A percentile compares a stretch with the other conserved stretches of the same genome.
Evolutionary conservation across 2,888 invertebrate genomes (phyloP).

Genomic region (Melanotus villosus): DNA sequence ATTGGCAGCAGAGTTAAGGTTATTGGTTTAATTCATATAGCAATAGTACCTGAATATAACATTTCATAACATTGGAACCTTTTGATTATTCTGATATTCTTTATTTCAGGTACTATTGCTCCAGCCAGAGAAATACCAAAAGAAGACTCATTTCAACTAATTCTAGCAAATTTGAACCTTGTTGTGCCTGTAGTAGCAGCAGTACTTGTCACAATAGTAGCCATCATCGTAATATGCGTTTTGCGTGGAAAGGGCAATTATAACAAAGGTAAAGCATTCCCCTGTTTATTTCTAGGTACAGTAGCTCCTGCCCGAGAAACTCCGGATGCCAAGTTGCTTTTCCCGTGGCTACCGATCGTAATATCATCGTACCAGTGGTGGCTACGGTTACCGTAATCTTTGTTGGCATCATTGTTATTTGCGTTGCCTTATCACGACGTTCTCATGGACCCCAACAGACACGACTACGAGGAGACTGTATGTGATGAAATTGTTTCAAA

Average conservation of each 20-base stretch:
- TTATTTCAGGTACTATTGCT: slow-evolving; percentile 94
- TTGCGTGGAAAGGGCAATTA: slow-evolving; percentile 87
- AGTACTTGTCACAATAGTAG: slow-evolving; percentile 92
- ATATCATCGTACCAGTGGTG: slow-evolving; percentile 91
- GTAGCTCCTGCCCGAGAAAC: slow-evolving; percentile 80
- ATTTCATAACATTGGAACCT: slow-evolving; percentile 16
- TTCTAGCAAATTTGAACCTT: slow-evolving; percentile 92
- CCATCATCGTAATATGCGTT: slow-evolving; percentile 93
- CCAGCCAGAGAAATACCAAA: slow-evolving; percentile 89
- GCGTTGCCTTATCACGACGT: slow-evolving; percentile 88
- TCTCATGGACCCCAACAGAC: slow-evolving; percentile 77
- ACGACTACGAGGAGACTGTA: slow-evolving; percentile 88
- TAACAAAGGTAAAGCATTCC: slow-evolving; percentile 82
- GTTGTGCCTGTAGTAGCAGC: slow-evolving; percentile 95
- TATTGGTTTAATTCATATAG: slow-evolving; percentile 51
- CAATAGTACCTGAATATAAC: slow-evolving; percentile 66
- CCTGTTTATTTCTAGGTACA: slow-evolving; percentile 74
- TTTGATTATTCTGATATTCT: slow-evolving; percentile 48
- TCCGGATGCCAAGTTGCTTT: slow-evolving; percentile 71
- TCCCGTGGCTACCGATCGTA: slow-evolving; percentile 90
- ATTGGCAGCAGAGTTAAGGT: too few species aligned
- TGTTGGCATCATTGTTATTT: slow-evolving; percentile 91
- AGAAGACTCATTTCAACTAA: slow-evolving; percentile 85
- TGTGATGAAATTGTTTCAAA: slow-evolving; percentile 69
- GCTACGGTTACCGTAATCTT: slow-evolving; percentile 92